A percentile compares a stretch with the other conserved stretches of the same genome.
Evolutionary conservation across 2,888 invertebrate genomes (phyloP).

Genomic region (Scaptomyza cyrtandrae): DNA sequence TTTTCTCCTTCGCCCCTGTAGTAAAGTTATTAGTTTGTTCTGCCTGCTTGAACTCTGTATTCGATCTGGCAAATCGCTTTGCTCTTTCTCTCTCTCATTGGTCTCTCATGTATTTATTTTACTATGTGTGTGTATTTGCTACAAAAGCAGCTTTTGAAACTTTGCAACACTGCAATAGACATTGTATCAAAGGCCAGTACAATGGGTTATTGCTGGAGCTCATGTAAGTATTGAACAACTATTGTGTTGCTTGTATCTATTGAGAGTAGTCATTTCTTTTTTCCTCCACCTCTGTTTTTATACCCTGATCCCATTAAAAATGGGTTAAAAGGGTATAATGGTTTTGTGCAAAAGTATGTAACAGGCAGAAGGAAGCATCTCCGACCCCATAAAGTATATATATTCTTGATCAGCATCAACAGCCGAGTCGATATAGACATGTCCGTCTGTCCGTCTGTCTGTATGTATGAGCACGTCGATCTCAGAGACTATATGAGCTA

Average conservation of each 20-base stretch:
- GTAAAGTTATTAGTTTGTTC: neutral
- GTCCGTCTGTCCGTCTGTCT: too few species aligned
- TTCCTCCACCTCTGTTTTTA: neutral
- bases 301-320: too few species aligned
- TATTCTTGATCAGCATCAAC: too few species aligned
- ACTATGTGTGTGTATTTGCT: constrained; percentile 1
- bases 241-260: constrained; percentile 39
- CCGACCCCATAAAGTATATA: too few species aligned
- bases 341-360: too few species aligned
- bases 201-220: constrained; percentile 39
- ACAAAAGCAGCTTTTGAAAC: constrained; percentile 57
- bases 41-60: constrained; percentile 6
- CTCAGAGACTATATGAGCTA: too few species aligned
- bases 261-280: constrained; percentile 10
- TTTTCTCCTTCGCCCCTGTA: neutral
- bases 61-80: constrained; percentile 25
- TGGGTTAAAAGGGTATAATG: too few species aligned
- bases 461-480: too few species aligned
- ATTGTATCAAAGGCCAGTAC: constrained; percentile 62
- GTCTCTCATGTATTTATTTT: constrained; percentile 4
- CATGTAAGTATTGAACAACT: constrained; percentile 35
- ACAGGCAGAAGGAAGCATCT: too few species aligned
- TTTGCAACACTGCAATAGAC: constrained; percentile 67
- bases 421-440: too few species aligned
- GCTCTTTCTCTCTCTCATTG: constrained; percentile 12